phyloP scores from a whole-genome alignment of 1,140 invertebrate genomes.

The Drosophila pseudoananassae region DNA sequence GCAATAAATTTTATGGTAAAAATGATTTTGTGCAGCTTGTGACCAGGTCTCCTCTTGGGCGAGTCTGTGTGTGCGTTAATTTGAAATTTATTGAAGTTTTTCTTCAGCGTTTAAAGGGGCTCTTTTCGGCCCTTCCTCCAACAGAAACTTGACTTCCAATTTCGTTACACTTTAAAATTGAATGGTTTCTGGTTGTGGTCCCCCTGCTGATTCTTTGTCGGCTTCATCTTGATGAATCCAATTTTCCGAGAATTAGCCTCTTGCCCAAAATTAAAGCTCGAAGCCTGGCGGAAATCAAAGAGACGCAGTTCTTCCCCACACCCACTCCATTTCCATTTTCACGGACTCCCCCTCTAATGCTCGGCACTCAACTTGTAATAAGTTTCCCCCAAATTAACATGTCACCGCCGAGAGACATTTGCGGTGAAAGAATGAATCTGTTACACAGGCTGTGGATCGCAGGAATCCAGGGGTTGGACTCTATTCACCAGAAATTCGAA shows the following conservation, averaged over 20 bases:
- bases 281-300: constrained; percentile 65
- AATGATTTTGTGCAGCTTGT: constrained; percentile 77
- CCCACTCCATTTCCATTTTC: neutral
- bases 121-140: neutral
- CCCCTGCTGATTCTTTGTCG: neutral
- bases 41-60: neutral
- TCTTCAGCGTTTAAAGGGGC: constrained; percentile 19
- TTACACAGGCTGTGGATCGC: constrained; percentile 2
- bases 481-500: constrained; percentile 2
- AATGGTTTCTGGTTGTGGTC: neutral
- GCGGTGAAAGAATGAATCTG: constrained; percentile 40
- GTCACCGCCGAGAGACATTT: constrained; percentile 76
- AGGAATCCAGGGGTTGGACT: neutral
- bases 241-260: constrained; percentile 72
- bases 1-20: constrained; percentile 80
- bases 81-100: constrained; percentile 71
- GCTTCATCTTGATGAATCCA: constrained; percentile 36
- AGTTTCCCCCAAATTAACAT: constrained; percentile 76
- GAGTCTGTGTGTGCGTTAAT: constrained; percentile 30
- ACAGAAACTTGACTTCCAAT: constrained; percentile 2
- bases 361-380: constrained; percentile 59
- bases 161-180: constrained; percentile 1
- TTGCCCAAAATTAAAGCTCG: constrained; percentile 64
- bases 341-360: neutral
- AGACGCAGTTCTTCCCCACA: constrained; percentile 5